Evolutionary conservation across 2,888 invertebrate genomes (phyloP).

Genomic region (Nomada ferruginata): DNA sequence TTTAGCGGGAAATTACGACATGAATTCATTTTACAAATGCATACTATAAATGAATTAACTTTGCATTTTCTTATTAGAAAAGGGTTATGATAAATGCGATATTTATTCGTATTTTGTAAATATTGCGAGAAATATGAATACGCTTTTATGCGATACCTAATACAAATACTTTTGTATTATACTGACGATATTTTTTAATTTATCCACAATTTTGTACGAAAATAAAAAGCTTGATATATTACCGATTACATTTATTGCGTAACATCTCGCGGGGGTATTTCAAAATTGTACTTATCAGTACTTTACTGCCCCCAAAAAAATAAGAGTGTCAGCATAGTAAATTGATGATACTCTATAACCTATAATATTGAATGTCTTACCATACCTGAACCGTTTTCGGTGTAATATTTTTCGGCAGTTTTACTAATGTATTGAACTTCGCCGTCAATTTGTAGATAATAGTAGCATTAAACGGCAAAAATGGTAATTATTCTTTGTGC

Average conservation of each 20-base stretch:
- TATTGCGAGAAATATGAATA: slow-evolving; percentile 5
- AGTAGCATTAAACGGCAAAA: slow-evolving; percentile 14
- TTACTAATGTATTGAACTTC: slow-evolving; percentile 9
- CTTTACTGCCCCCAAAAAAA: background rate
- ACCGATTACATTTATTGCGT: background rate
- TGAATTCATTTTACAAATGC: background rate
- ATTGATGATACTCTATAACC: slow-evolving; percentile 31
- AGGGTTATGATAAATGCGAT: background rate
- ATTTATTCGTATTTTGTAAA: background rate
- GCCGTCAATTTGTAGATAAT: slow-evolving; percentile 2
- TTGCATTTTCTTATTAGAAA: background rate
- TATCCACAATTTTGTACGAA: background rate
- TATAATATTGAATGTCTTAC: slow-evolving; percentile 2
- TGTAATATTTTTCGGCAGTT: background rate
- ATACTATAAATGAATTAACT: background rate
- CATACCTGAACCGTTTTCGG: background rate
- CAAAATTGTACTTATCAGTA: background rate
- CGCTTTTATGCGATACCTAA: background rate
- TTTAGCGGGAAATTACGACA: slow-evolving; percentile 14
- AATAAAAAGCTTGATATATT: background rate
- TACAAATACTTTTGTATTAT: background rate
- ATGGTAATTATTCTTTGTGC: slow-evolving; percentile 46
- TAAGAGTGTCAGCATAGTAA: slow-evolving; percentile 24
- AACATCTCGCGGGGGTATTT: background rate
- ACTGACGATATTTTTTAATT: background rate